Base-by-base conservation (phyloP, 37 sponge, comb jelly and placozoan species). In the Chondrilla cf. caribensis region DNA sequence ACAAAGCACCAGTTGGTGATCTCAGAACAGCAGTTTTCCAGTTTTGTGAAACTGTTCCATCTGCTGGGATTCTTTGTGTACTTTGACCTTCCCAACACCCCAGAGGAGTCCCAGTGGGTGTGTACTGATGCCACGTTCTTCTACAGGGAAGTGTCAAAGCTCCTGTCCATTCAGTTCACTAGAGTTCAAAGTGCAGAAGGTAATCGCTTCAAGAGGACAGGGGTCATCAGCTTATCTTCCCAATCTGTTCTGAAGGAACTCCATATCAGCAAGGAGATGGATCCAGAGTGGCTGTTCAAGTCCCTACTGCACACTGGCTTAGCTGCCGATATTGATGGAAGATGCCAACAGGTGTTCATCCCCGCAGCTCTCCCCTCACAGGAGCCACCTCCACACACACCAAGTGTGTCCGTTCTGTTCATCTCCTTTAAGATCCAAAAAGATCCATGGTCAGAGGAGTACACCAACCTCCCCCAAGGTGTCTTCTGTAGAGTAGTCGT, bases 71-170 rank as follows among this genome's bases (percentile, higher is more conserved):
- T 73, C 24, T 40, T 39, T 39, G 42, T 14, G 24, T 73, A 39
- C 76, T 73, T 43, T 6, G 43, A 73, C 1, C 43, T 73, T 4
- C 38, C 31, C 21, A n/a, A 17, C 2, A 21, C 41, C 41, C 41
- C 76, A 43, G 41, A 39, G 1, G 76, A 39, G 19, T n/a, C 41
- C 41, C 2, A 73, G n/a, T 73, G 41, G 24, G 44, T 73, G 38
- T 73, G 76, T 38, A 73, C 76, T n/a, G 76, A 73, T 38, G 41
- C 24, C 24, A 39, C 41, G 2, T 5, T 73, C 8, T 73, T 73
- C 44, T 9, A 36, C 19, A 73, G 24, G 76, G 76, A 73, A 4
- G 44, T 73, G 44, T 73, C 76, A 73, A 73, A 73, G 41, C 41
- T 73, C 15, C 76, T 73, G 11, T 15, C 76, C 41, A 39, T 73